Percentiles rank a stretch among this genome's conserved stretches.
phyloP scores from a whole-genome alignment of 2,797 vertebrate genomes.

The Sebastes taczanowskii region DNA sequence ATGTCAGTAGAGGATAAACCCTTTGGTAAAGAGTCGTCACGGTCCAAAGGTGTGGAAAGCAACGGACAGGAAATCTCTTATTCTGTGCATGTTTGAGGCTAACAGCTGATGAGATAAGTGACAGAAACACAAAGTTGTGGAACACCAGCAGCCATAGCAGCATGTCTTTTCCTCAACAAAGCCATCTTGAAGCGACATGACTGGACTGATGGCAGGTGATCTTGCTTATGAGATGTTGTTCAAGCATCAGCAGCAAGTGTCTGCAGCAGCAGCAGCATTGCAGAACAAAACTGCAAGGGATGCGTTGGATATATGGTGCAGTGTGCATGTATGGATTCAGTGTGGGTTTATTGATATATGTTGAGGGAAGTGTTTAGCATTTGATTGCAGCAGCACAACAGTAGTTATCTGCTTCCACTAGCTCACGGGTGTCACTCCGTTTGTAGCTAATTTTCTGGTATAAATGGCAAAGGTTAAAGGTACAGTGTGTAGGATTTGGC shows the following conservation, averaged over 20 bases:
- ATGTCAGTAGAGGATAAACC: neutral
- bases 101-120: conserved; percentile 11
- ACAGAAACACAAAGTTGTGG: conserved; percentile 2
- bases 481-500: no score
- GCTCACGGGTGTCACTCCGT: neutral
- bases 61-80: neutral
- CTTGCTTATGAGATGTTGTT: neutral
- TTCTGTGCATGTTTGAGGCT: conserved; percentile 2
- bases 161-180: neutral
- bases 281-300: neutral
- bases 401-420: neutral
- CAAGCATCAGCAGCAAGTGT: neutral
- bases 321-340: neutral
- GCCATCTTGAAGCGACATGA: neutral
- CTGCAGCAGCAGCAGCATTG: neutral
- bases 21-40: neutral
- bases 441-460: neutral
- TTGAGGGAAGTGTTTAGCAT: no score
- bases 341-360: no score
- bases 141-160: neutral
- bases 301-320: neutral
- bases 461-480: neutral
- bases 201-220: neutral
- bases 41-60: neutral
- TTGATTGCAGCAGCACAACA: neutral